Conservation (phyloP, 30 jellyfish, hydroid and myxozoan species). For the Morbakka virulenta region DNA sequence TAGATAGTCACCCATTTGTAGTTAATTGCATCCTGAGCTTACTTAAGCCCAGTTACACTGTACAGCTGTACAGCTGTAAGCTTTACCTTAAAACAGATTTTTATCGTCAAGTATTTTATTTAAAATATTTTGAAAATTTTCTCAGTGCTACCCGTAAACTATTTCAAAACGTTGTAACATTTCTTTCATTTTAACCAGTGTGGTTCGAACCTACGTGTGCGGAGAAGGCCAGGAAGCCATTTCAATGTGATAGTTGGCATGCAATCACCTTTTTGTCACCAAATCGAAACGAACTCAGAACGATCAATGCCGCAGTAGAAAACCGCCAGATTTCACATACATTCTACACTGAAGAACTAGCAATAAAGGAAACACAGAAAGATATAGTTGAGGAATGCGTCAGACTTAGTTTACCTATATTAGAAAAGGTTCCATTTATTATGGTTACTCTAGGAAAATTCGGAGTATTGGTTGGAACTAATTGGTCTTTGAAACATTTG, state of each 20-base stretch:
- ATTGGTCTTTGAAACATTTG: too few relatives aligned
- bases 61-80: too few relatives aligned
- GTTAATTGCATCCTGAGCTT: too few relatives aligned
- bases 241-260: conserved; percentile 16
- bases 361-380: conserved; percentile 24
- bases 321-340: conserved; percentile 25
- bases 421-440: conserved; percentile 15
- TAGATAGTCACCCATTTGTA: too few relatives aligned
- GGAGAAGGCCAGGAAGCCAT: conserved; percentile 66
- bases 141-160: not conserved
- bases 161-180: not conserved
- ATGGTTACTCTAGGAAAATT: conserved; percentile 66
- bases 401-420: conserved; percentile 15
- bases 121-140: not conserved
- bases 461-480: conserved; percentile 55
- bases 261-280: conserved; percentile 62
- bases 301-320: conserved; percentile 45
- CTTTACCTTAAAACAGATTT: too few relatives aligned
- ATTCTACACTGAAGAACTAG: conserved; percentile 20
- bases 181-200: conserved; percentile 3
- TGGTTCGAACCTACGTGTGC: conserved; percentile 88
- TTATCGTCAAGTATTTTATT: not conserved
- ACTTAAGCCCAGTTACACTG: too few relatives aligned
- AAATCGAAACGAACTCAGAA: conserved; percentile 53
- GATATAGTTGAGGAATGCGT: conserved; percentile 38